Percentiles rank a stretch among this genome's conserved stretches.
Evolutionary conservation across 1,140 invertebrate species (phyloP).

Genomic region (Proctacanthus coquilletti): DNA sequence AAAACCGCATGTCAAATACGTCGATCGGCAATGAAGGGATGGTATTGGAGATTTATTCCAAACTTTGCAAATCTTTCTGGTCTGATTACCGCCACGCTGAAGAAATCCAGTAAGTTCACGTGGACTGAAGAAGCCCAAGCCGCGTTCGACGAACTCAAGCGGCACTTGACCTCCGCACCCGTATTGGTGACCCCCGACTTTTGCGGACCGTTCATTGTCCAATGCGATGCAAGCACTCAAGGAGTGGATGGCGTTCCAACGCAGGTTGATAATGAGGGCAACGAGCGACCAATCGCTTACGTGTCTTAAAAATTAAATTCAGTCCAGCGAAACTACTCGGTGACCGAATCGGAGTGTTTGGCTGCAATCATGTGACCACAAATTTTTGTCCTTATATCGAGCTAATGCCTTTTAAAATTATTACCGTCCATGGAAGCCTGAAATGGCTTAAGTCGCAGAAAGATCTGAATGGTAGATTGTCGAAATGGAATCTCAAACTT

Average conservation of each 20-base stretch:
- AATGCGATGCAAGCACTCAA: constrained; percentile 19
- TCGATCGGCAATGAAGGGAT: constrained; percentile 27
- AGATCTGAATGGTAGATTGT: constrained; percentile 22
- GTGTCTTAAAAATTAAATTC: constrained; percentile 3
- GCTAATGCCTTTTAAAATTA: constrained; percentile 22
- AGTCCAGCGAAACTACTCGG: neutral
- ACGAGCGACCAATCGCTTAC: constrained; percentile 17
- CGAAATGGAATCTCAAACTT: constrained; percentile 22
- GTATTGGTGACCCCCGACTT: constrained; percentile 22
- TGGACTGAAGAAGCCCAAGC: constrained; percentile 16
- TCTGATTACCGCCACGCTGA: constrained; percentile 10
- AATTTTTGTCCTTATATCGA: constrained; percentile 12
- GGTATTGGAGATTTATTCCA: constrained; percentile 25
- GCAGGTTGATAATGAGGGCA: constrained; percentile 12
- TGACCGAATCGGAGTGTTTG: constrained; percentile 3
- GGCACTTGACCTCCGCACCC: constrained; percentile 16
- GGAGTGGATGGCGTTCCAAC: constrained; percentile 20
- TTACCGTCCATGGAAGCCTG: constrained; percentile 33
- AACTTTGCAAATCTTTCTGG: constrained; percentile 15
- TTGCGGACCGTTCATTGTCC: constrained; percentile 14
- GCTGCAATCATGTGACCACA: constrained; percentile 13
- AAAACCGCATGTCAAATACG: constrained; percentile 22
- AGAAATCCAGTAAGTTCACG: constrained; percentile 8
- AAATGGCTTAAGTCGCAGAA: constrained; percentile 30
- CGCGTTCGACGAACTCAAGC: constrained; percentile 18